A percentile compares a stretch with the other conserved stretches of the same genome.
Conservation (phyloP, 2,797 vertebrate genomes). For the Chromobotia macracanthus region DNA sequence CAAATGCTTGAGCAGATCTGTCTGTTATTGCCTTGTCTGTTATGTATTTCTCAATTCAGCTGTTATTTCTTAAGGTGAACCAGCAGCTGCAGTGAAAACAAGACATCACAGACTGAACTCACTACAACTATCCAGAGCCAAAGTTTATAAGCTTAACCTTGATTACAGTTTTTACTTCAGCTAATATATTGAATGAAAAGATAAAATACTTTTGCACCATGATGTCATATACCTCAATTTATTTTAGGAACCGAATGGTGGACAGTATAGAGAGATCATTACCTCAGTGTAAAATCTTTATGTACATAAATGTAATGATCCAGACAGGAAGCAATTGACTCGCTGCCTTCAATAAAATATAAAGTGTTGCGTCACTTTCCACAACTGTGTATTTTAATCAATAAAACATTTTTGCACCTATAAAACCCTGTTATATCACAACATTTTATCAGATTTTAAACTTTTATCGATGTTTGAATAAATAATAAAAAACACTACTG, state of each 20-base stretch:
- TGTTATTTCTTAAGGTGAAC: no score
- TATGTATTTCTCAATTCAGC: no score
- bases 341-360: slow-evolving; percentile 26
- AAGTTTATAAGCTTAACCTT: no score
- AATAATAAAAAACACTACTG: background rate
- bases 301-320: slow-evolving; percentile 51
- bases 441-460: background rate
- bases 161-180: no score
- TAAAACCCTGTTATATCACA: background rate
- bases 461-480: background rate
- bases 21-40: no score
- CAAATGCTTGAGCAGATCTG: no score
- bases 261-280: slow-evolving; percentile 21
- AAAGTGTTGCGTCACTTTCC: slow-evolving; percentile 46
- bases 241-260: background rate
- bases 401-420: slow-evolving; percentile 16
- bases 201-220: background rate
- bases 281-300: slow-evolving; percentile 55
- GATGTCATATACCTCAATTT: background rate
- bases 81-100: no score
- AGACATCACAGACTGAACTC: no score
- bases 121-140: no score
- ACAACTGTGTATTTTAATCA: slow-evolving; percentile 32
- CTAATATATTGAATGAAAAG: background rate
- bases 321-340: slow-evolving; percentile 14